Percentiles rank a stretch among this genome's conserved stretches.
Conservation (phyloP, 1,140 invertebrate species). For the Zaprionus nigranus region DNA sequence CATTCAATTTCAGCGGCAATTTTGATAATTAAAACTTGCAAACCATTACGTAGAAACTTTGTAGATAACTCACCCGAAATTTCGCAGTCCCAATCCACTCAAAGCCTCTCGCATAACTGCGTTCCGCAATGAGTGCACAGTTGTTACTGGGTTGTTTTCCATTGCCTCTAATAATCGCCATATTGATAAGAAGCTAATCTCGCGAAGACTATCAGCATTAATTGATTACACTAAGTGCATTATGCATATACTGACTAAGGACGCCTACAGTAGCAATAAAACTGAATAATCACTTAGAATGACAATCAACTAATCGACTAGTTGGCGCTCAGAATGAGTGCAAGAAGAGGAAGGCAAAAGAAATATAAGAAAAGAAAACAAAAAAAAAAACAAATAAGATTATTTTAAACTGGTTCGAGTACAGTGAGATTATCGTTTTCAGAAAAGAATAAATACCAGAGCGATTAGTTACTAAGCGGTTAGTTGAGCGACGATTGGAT, state of each 20-base stretch:
- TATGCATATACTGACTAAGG: constrained; percentile 7
- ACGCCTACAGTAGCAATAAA: constrained; percentile 5
- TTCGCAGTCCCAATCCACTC: not conserved
- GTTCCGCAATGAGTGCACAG: not conserved
- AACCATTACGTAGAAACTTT: not conserved
- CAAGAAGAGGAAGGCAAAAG: not conserved
- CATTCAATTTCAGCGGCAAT: not conserved
- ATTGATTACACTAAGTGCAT: constrained; percentile 21
- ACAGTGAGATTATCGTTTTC: constrained; percentile 29
- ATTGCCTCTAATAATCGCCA: not conserved
- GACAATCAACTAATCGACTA: constrained; percentile 11
- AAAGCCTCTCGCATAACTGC: not conserved
- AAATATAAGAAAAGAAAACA: not conserved
- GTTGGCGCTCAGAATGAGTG: constrained; percentile 9
- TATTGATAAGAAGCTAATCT: constrained; percentile 18
- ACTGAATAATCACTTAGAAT: constrained; percentile 11
- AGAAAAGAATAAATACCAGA: constrained; percentile 13
- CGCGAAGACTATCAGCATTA: constrained; percentile 5
- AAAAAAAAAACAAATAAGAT: constrained; percentile 9
- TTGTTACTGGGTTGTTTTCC: constrained; percentile 4
- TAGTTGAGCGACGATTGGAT: constrained; percentile 19
- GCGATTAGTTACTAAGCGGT: constrained; percentile 19
- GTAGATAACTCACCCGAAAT: not conserved
- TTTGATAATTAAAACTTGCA: not conserved
- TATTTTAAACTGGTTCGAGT: constrained; percentile 6